Base-by-base conservation (phyloP, 64 coral and sea anemone genomes). In the Pachyseris speciosa region DNA sequence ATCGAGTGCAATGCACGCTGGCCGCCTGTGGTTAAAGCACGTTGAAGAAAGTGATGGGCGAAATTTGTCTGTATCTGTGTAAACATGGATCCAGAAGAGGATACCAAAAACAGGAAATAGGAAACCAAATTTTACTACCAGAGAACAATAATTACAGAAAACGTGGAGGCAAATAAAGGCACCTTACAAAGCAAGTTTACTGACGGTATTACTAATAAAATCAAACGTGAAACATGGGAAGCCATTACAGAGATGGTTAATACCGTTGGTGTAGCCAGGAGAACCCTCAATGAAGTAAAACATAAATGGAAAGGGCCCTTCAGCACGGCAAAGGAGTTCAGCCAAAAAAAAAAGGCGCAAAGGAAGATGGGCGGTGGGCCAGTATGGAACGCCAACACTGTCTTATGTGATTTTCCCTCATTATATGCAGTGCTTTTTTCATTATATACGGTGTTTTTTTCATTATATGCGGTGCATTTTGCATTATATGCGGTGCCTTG, bases 311-410 rank as follows among this genome's bases (percentile, higher is more conserved):
- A 60, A n/a, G 55, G 12, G 55, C 55, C n/a, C 12, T 60, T 60
- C 55, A 60, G 55, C 55, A n/a, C n/a, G 55, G 55, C 55, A 60
- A 60, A 60, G n/a, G n/a, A 60, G n/a, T n/a, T n/a, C n/a, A n/a
- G n/a, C n/a, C n/a, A n/a, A n/a, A n/a, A n/a, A n/a, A n/a, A n/a
- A n/a, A n/a, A n/a, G n/a, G n/a, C n/a, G n/a, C n/a, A n/a, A n/a
- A n/a, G n/a, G n/a, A n/a, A n/a, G n/a, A n/a, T n/a, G n/a, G n/a
- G n/a, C n/a, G n/a, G n/a, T n/a, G n/a, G n/a, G n/a, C n/a, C n/a
- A n/a, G n/a, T 59, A 59, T 59, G 11, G 53, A 59, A 59, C 53
- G 53, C 53, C 22, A 59, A 59, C 53, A 59, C 53, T 59, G 53
- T 59, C 53, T 59, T 59, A 59, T 20, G 53, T 59, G 11, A 59